Base-by-base conservation (phyloP, 2,888 invertebrate genomes). In the Calameuta idolon region DNA sequence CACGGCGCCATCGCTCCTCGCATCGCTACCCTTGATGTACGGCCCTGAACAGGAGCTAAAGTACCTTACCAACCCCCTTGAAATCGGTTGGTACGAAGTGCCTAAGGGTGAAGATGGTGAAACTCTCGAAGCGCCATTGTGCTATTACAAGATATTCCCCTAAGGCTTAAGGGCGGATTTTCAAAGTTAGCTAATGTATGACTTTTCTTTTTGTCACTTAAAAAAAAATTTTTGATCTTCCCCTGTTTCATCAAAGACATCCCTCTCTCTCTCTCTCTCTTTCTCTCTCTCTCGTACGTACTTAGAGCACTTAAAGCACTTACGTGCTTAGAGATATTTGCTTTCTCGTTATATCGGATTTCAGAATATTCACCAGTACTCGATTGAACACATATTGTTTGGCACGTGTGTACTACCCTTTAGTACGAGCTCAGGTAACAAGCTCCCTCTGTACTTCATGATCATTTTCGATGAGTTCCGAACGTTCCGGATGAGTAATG, bases 1-100 rank as follows among this genome's bases (percentile, higher is more conserved):
- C 71, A 33, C 71, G 12, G 37, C 74, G 37, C 31, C 11, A 75
- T n/a, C 34, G 69, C 34, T 71, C 30, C 40, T 34, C n/a, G 40
- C 31, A 15, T 69, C 55, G 77, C 74, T 69, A 69, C 71, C 34
- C 78, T 73, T 76, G 78, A 78, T 73, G n/a, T 78, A 76, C 76
- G 78, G 31, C 34, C 55, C 73, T 34, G 78, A 76, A 76, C 73
- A 71, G 73, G 78, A 78, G 76, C 71, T 73, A 73, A 78, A 78
- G 73, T 76, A 76, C 68, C 34, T 55, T 55, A 23, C 55, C 23
- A 23, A 55, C 55, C 55, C 55, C 23, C 23, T 15, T 23, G 23
- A 55, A 55, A 55, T 55, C 55, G 55, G 23, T 23, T 0, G 55
- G 55, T 55, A 55, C 55, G 55, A 55, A 23, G 55, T 55, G 55